Evolutionary conservation across 2,797 vertebrate species (phyloP), one percentile per base, ranked within the genome.

Genomic region (Spinus olivaceus): DNA sequence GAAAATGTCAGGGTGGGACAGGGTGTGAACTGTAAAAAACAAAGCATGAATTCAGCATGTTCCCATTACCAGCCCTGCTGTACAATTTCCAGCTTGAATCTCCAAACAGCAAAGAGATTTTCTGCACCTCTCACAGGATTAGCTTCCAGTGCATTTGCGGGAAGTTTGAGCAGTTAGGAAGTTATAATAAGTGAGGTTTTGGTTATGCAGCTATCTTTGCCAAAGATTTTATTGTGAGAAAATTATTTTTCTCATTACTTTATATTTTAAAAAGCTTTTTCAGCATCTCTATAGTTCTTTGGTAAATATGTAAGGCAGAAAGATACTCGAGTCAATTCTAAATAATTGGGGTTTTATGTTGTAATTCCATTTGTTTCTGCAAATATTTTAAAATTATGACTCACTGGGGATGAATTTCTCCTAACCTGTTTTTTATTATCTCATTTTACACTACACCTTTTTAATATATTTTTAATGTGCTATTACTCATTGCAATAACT

Each of bases 341-440:
- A 97, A 95, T 95, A 97, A 97, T 96, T 97, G 95, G 82, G 88
- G 80, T 77, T 97, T 97, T 96, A 90, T 95, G 80, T 83, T 90
- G 90, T 93, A 96, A 95, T 95, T 96, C 81, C 77, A 77, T 94
- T 97, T 97, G 82, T 97, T 96, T 94, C 91, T 95, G 93, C 86
- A 94, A 96, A 90, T 93, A 88, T 94, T 96, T 97, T 91, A 88
- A 92, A 95, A 92, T 86, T 95, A 96, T 88, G 85, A 95, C 91
- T 94, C 97, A 93, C 96, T 56, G 28, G 93, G 94, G 94, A 95
- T 67, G 81, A 87, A 94, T 95, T 91, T 80, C 86, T 86, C 49
- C 93, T 95, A 96, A 95, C 89, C 76, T 93, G 78, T 19, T 95
- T 96, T 96, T 97, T 95, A 95, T 95, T 80, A 94, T 92, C 94